Evolutionary conservation across 2,797 vertebrate species (phyloP).

Genomic region (Microctenopoma stevenorrisi): DNA sequence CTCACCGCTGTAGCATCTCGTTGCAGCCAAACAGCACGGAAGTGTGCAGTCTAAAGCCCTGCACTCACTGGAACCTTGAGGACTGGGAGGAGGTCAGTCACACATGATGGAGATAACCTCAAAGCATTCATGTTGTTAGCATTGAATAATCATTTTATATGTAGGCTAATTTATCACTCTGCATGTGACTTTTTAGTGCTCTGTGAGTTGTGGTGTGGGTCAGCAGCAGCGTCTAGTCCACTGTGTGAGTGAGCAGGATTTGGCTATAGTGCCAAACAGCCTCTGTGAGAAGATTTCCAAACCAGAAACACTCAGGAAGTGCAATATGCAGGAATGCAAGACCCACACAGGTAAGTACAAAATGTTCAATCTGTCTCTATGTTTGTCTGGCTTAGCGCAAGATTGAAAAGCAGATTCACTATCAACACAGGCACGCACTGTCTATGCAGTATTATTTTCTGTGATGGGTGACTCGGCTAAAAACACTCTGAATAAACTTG

Average conservation of each 20-base stretch:
- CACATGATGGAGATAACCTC: not conserved
- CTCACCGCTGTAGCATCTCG: conserved; percentile 79
- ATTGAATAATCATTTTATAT: not conserved
- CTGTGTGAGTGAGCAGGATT: conserved; percentile 72
- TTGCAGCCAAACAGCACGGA: conserved; percentile 79
- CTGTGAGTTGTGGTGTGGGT: conserved; percentile 79
- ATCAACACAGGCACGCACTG: not conserved
- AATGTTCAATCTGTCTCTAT: not conserved
- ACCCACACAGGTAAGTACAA: conserved; percentile 66
- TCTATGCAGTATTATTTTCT: not conserved
- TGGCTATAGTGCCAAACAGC: conserved; percentile 59
- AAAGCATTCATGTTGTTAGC: not conserved
- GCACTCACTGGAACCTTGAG: conserved; percentile 82
- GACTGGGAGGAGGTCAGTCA: conserved; percentile 82
- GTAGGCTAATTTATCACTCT: conserved; percentile 18
- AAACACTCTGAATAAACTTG: not conserved
- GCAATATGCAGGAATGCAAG: conserved; percentile 79
- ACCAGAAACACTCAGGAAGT: conserved; percentile 78
- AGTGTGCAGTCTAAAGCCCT: conserved; percentile 81
- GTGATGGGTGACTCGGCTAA: not conserved
- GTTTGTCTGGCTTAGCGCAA: not conserved
- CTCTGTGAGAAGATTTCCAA: conserved; percentile 74
- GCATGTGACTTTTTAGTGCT: conserved; percentile 74
- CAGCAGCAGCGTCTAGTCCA: conserved; percentile 75
- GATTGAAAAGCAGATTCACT: conserved; percentile 8